Evolutionary conservation across 2,888 invertebrate species (phyloP).

Genomic region (Dendrolimus houi): DNA sequence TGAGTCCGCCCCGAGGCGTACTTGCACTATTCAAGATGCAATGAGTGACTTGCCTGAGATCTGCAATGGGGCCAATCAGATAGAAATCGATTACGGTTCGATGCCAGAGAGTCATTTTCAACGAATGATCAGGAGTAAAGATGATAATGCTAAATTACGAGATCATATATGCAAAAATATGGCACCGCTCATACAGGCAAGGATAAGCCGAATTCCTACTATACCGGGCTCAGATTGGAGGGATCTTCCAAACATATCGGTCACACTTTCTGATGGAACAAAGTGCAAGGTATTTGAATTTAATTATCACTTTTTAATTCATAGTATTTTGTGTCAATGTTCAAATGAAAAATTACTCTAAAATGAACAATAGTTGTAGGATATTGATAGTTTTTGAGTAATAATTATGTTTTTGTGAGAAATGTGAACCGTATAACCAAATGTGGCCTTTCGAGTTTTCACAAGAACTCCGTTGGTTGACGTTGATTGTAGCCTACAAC

Average conservation of each 20-base stretch:
- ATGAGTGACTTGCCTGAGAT: slow-evolving; percentile 89
- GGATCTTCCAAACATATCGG: slow-evolving; percentile 86
- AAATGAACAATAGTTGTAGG: no score
- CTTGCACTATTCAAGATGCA: slow-evolving; percentile 87
- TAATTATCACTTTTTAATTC: no score
- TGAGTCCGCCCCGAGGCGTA: slow-evolving; percentile 84
- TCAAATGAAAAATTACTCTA: no score
- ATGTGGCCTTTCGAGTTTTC: no score
- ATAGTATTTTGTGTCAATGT: no score
- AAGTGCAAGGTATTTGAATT: slow-evolving; percentile 64
- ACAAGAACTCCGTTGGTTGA: no score
- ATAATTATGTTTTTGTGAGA: no score
- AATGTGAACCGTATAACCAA: no score
- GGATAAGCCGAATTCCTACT: slow-evolving; percentile 85
- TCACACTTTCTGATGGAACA: slow-evolving; percentile 82
- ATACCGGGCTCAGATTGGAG: slow-evolving; percentile 89
- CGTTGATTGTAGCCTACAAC: no score
- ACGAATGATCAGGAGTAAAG: slow-evolving; percentile 78
- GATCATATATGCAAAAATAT: slow-evolving; percentile 92
- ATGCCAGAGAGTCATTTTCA: slow-evolving; percentile 87
- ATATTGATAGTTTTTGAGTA: no score
- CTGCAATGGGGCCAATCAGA: slow-evolving; percentile 80
- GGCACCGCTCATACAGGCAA: slow-evolving; percentile 85
- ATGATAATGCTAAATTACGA: slow-evolving; percentile 72
- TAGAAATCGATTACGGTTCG: slow-evolving; percentile 83